Evolutionary conservation across 2,113 vertebrate species (phyloP), one percentile per base, ranked within the genome.

Genomic region (Antennarius striatus): DNA sequence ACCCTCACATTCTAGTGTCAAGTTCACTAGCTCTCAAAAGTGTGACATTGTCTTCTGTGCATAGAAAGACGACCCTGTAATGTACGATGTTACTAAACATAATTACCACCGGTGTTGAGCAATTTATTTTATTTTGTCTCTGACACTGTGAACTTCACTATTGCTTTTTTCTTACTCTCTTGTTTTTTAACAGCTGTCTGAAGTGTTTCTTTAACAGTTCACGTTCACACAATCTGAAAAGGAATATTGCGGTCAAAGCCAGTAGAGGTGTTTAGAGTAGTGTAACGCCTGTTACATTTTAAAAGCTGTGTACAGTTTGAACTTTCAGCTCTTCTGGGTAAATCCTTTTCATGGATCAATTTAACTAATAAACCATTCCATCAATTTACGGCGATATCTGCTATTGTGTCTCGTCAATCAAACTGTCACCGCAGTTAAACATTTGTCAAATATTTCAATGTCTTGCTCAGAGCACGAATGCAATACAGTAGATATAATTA

Each of bases 401-500:
- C 59, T 63, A 63, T 84, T 82, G 78, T 80, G 68, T 80, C 63
- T 32, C 51, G 71, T 68, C 65, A 75, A 68, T 80, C 78, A 70
- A 71, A 56, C 52, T 68, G 56, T 40, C 56, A 22, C 42, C 53
- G 36, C 46, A 63, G 52, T 77, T 22, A 6, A 28, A 51, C 36
- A 17, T 45, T 58, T 59, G 62, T 75, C 71, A 55, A 54, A 80
- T 67, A 71, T 81, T 75, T 73, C 42, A 55, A 32, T 62, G 62
- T 66, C 79, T 71, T 65, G 58, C 56, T 79, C 71, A 48, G 63
- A 42, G 75, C 61, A 49, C 55, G 55, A 86, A 85, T 73, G 51
- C 71, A 81, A 74, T 84, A 73, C 66, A 88, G 77, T 79, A 77
- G 75, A 79, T 84, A 70, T 85, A 90, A 90, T 90, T 81, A 81